Base-by-base conservation (phyloP, 2,113 vertebrate species). In the Asarcornis scutulata region DNA sequence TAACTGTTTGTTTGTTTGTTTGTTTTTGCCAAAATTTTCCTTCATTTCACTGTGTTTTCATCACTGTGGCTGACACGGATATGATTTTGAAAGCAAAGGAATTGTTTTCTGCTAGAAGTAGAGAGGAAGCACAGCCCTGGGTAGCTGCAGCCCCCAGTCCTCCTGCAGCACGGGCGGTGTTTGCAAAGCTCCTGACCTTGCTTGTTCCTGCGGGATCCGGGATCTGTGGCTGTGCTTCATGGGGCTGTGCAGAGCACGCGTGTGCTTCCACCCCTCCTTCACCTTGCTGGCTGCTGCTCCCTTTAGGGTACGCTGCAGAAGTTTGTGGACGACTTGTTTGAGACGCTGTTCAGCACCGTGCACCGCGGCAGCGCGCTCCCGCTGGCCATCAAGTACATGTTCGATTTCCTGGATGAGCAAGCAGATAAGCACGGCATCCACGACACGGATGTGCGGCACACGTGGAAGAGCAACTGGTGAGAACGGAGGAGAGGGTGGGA, bases 381-480 rank as follows among this genome's bases (percentile, higher is more conserved):
- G 3, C 97, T 99, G 60, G 99, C 99, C 97, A 99, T 99, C 97
- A 99, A 99, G 95, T 99, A 99, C 97, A 99, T 99, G 99, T 99
- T 99, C 13, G 99, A 99, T 85, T 99, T 99, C 98, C 97, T 99
- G 98, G 99, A 99, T 27, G 99, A 99, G 97, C 99, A 99, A 97
- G 99, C 99, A 0, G 99, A 99, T 97, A 99, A 98, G 87, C 99
- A 99, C 21, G 96, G 98, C 96, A 99, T 99, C 95, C 98, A 99
- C 0, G 99, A 99, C 98, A 99, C 98, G 1, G 99, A 99, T 14
- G 99, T 99, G 6, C 98, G 99, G 56, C 99, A 99, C 98, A 99
- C 99, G 7, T 99, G 99, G 99, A 99, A 99, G 96, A 99, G 99
- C 98, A 99, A 99, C 97, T 99, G 99, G 99, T 99, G 88, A 98